Percentiles rank a stretch among this genome's conserved stretches.
Conservation (phyloP, 2,888 invertebrate genomes). For the Keiferia lycopersicella region DNA sequence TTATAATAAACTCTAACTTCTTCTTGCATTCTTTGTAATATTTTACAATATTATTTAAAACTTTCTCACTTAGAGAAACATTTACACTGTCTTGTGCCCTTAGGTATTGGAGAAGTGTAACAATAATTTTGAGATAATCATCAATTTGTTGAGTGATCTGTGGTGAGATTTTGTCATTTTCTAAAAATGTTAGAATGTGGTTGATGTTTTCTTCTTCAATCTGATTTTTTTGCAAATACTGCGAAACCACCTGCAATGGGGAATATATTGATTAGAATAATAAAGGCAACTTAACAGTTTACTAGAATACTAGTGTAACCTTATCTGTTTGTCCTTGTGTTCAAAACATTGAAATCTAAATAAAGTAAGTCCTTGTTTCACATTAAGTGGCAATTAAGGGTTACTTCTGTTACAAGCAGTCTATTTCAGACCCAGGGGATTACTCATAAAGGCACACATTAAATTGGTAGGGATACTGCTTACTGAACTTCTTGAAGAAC, state of each 20-base stretch:
- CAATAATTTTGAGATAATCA: slow-evolving; percentile 55
- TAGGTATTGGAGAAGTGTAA: slow-evolving; percentile 56
- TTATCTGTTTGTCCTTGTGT: no score
- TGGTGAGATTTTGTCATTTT: slow-evolving; percentile 57
- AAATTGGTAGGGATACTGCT: no score
- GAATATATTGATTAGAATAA: no score
- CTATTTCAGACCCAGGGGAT: no score
- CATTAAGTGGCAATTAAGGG: no score
- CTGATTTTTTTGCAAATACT: slow-evolving; percentile 56
- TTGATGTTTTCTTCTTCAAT: slow-evolving; percentile 51
- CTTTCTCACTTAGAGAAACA: slow-evolving; percentile 41
- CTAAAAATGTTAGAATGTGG: slow-evolving; percentile 57
- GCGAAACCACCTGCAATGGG: slow-evolving; percentile 62
- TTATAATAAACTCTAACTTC: slow-evolving; percentile 65
- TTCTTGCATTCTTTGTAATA: slow-evolving; percentile 68
- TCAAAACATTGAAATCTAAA: no score
- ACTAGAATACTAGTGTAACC: no score
- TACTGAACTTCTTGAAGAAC: no score
- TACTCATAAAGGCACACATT: no score
- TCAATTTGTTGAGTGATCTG: slow-evolving; percentile 57
- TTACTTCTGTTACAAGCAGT: no score
- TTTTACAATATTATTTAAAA: slow-evolving; percentile 55
- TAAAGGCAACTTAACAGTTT: no score
- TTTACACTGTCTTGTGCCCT: slow-evolving; percentile 41
- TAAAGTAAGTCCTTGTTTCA: no score